phyloP scores from a whole-genome alignment of 2,113 vertebrate genomes.

The Probosciger aterrimus region DNA sequence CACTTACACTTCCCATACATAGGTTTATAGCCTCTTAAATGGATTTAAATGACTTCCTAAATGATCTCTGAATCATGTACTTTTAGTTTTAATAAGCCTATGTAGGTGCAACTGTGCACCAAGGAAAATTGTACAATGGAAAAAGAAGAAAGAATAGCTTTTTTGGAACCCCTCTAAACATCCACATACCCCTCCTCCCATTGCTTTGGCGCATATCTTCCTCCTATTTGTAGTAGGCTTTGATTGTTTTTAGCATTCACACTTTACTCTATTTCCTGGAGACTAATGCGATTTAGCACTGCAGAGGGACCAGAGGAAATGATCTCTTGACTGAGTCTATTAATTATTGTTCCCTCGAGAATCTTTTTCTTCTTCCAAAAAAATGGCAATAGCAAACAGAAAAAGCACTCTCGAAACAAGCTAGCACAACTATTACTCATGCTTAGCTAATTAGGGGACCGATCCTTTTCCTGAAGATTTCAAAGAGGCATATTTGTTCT shows the following conservation, averaged over 20 bases:
- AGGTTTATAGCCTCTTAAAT: not conserved
- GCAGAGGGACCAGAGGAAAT: constrained; percentile 7
- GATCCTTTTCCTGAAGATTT: not conserved
- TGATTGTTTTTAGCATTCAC: not conserved
- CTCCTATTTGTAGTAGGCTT: not conserved
- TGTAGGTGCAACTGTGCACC: not conserved
- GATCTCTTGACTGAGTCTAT: constrained; percentile 37
- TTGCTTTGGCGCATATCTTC: not conserved
- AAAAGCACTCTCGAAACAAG: not conserved
- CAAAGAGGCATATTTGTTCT: not conserved
- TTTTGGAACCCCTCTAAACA: not conserved
- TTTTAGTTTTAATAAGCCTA: not conserved
- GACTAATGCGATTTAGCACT: not conserved
- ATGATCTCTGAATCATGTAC: not conserved
- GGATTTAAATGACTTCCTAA: not conserved
- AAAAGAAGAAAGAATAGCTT: not conserved
- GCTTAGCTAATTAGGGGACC: not conserved
- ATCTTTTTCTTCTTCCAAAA: not conserved
- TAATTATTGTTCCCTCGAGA: constrained; percentile 28
- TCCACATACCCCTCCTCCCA: accelerated
- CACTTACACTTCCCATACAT: not conserved
- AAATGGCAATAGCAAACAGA: not conserved
- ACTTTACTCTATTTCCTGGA: constrained; percentile 36
- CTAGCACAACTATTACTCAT: not conserved
- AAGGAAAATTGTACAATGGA: not conserved